Evolutionary conservation across 2,888 invertebrate genomes (phyloP).

Genomic region (Temnothorax ravouxi): DNA sequence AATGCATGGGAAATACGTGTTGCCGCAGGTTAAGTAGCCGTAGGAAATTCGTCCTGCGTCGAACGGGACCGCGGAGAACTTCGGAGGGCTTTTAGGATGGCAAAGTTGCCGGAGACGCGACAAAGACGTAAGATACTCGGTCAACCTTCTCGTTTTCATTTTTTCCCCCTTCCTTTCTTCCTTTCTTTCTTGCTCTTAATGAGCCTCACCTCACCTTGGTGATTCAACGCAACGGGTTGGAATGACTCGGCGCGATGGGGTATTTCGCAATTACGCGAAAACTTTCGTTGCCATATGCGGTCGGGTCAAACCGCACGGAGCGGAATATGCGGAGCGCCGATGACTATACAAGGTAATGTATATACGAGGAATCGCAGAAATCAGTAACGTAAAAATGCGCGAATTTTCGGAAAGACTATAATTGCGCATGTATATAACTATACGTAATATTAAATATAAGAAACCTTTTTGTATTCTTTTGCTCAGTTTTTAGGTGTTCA

Average conservation of each 20-base stretch:
- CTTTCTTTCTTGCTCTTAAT: slow-evolving; percentile 1
- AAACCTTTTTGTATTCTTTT: neutral
- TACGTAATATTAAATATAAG: neutral
- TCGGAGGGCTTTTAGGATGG: slow-evolving; percentile 55
- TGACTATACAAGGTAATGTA: slow-evolving; percentile 47
- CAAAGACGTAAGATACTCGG: slow-evolving; percentile 25
- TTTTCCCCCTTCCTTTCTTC: neutral
- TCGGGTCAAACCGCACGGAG: neutral
- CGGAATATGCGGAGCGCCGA: slow-evolving; percentile 26
- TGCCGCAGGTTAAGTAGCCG: slow-evolving; percentile 79
- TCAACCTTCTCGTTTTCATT: slow-evolving; percentile 39
- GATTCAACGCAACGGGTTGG: slow-evolving; percentile 17
- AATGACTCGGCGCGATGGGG: slow-evolving; percentile 33
- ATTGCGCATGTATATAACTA: neutral
- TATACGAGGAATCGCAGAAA: slow-evolving; percentile 2
- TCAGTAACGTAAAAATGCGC: neutral
- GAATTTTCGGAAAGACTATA: neutral
- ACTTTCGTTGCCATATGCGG: slow-evolving; percentile 50
- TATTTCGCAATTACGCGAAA: slow-evolving; percentile 43
- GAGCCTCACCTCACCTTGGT: slow-evolving; percentile 20
- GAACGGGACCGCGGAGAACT: slow-evolving; percentile 59
- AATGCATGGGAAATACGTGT: slow-evolving; percentile 84
- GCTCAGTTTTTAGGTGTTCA: neutral
- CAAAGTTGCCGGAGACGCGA: slow-evolving; percentile 59
- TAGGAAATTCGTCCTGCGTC: slow-evolving; percentile 78